Evolutionary conservation across 2,888 invertebrate species (phyloP).

Genomic region (Lasiommata megera): DNA sequence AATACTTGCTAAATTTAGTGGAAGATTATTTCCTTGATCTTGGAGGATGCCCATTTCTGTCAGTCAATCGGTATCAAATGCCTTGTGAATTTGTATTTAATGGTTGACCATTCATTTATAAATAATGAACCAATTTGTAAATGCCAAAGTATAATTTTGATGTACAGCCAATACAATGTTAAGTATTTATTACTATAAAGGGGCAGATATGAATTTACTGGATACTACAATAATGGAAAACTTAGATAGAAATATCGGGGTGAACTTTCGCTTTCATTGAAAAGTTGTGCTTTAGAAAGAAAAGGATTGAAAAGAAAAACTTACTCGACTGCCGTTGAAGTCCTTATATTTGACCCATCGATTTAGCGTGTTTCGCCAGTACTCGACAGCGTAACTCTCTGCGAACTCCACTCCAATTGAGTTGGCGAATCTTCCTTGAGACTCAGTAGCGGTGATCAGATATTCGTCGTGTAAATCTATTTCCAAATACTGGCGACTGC

Average conservation of each 20-base stretch:
- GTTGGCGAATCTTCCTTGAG: constrained; percentile 95
- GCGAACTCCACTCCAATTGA: constrained; percentile 95
- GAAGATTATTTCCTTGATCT: no score
- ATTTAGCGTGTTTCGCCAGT: constrained; percentile 85
- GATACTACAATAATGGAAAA: no score
- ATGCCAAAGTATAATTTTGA: no score
- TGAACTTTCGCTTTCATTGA: neutral
- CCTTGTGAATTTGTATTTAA: no score
- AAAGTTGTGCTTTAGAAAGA: constrained; percentile 20
- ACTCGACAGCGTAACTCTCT: constrained; percentile 91
- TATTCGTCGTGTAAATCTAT: constrained; percentile 88
- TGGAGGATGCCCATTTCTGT: no score
- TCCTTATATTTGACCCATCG: constrained; percentile 91
- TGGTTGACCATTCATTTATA: no score
- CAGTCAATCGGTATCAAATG: no score
- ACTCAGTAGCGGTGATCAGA: constrained; percentile 91
- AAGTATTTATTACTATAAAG: neutral
- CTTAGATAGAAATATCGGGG: neutral
- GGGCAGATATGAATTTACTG: no score
- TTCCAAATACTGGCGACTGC: constrained; percentile 91
- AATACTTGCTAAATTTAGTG: no score
- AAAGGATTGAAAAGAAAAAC: constrained; percentile 38
- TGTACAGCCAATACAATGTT: no score
- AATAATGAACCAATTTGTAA: no score
- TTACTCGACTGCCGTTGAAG: constrained; percentile 88